These are phyloP conservation scores for Dasyornis broadbenti DNA, from an alignment of 2,113 vertebrate genomes.

Conservation along the genomic window DNA sequence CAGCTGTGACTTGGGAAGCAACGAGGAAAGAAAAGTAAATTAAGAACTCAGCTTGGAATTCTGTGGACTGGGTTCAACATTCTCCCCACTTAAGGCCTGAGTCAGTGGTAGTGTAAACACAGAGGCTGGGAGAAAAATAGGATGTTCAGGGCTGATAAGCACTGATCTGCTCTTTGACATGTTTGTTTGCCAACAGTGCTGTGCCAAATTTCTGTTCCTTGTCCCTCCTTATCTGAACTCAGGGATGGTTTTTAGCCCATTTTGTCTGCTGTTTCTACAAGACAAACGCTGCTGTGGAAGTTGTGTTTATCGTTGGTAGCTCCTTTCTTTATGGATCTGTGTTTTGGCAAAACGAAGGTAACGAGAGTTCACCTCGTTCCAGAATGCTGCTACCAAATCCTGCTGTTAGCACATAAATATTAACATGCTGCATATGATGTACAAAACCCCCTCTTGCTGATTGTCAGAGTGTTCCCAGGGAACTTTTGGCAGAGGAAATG, in stretches of 20 bases:
- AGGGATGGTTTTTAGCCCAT: not conserved
- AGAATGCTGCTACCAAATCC: not conserved
- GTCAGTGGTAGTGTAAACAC: not conserved
- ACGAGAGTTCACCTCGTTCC: not conserved
- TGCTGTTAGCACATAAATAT: not conserved
- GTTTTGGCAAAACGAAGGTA: not conserved
- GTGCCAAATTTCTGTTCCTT: not conserved
- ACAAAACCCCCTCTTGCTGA: not conserved
- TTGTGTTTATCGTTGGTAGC: not conserved
- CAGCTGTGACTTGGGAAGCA: not conserved
- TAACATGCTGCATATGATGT: not conserved
- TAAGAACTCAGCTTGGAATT: not conserved
- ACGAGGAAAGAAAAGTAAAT: not conserved
- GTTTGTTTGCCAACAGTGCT: not conserved
- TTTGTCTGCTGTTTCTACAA: not conserved
- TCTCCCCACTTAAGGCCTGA: not conserved
- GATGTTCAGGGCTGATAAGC: not conserved
- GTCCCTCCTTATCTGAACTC: not conserved
- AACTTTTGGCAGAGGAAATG: not conserved
- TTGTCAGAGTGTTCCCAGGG: not conserved
- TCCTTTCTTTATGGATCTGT: not conserved
- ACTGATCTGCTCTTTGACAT: not conserved
- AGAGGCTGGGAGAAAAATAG: not conserved
- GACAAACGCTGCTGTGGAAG: not conserved
- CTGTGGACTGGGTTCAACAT: not conserved